Conservation (phyloP, 1,140 invertebrate genomes). For the Episyrphus balteatus region DNA sequence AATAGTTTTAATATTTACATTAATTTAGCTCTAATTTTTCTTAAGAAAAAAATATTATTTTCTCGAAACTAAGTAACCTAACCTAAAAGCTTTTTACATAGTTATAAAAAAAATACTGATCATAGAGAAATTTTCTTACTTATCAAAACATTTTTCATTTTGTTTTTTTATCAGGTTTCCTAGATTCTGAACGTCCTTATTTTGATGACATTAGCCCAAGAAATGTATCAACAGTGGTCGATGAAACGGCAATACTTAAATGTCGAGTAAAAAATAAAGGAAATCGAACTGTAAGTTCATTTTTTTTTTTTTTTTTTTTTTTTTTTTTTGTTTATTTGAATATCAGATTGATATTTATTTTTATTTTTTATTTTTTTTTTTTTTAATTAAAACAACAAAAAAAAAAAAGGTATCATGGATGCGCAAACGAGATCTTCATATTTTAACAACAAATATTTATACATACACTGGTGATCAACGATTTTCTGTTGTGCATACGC, state of each 20-base stretch:
- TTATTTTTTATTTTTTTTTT: not conserved
- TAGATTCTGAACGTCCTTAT: constrained; percentile 49
- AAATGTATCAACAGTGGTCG: constrained; percentile 74
- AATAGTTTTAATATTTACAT: no score
- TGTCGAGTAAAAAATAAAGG: constrained; percentile 78
- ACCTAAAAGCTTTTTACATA: no score
- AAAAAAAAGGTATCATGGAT: constrained; percentile 77
- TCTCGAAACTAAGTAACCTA: no score
- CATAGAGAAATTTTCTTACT: no score
- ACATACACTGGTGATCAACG: constrained; percentile 79
- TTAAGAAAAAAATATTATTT: no score
- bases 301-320: not conserved
- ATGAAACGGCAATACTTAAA: constrained; percentile 67
- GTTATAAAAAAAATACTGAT: no score
- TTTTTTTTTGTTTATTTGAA: no score
- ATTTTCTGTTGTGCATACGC: constrained; percentile 73
- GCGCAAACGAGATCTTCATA: constrained; percentile 78
- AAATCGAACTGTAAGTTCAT: constrained; percentile 68
- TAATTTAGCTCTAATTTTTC: no score
- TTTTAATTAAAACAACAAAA: no score
- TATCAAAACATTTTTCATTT: no score
- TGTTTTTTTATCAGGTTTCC: no score
- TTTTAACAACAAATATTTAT: constrained; percentile 73
- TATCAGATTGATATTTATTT: not conserved
- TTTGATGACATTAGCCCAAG: constrained; percentile 72